phyloP scores from a whole-genome alignment of 2,888 invertebrate genomes.

The Drosophila rellima region DNA sequence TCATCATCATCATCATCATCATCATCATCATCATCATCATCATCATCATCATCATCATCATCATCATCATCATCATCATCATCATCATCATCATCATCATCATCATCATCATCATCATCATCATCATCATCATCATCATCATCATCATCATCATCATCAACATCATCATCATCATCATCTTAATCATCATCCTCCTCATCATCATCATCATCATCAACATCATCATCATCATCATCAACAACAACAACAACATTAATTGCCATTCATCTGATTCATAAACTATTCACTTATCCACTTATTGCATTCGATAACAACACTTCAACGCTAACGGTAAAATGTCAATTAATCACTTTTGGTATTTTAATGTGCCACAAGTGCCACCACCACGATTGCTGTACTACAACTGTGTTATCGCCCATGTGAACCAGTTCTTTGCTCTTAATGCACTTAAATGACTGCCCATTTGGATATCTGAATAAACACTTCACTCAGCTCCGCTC shows the following conservation, averaged over 20 bases:
- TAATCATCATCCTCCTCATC: neutral
- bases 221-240: neutral
- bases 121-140: too few relatives aligned
- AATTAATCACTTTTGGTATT: constrained; percentile 53
- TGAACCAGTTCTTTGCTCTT: constrained; percentile 45
- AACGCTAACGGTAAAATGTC: constrained; percentile 50
- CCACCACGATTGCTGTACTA: neutral
- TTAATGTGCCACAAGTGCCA: constrained; percentile 31
- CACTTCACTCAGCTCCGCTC: constrained; percentile 2
- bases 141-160: too few relatives aligned
- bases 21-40: too few relatives aligned
- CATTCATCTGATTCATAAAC: constrained; percentile 32
- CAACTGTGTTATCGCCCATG: constrained; percentile 16
- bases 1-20: too few relatives aligned
- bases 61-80: too few relatives aligned
- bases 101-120: too few relatives aligned
- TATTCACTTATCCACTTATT: constrained; percentile 37
- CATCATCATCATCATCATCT: too few relatives aligned
- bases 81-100: too few relatives aligned
- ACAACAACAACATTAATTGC: constrained; percentile 14
- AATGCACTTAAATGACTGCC: constrained; percentile 23
- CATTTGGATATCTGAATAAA: constrained; percentile 15
- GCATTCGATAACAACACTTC: constrained; percentile 44
- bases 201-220: neutral
- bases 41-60: too few relatives aligned